Conservation (phyloP, 2,888 invertebrate genomes). For the Dasysyrphus tricinctus region DNA sequence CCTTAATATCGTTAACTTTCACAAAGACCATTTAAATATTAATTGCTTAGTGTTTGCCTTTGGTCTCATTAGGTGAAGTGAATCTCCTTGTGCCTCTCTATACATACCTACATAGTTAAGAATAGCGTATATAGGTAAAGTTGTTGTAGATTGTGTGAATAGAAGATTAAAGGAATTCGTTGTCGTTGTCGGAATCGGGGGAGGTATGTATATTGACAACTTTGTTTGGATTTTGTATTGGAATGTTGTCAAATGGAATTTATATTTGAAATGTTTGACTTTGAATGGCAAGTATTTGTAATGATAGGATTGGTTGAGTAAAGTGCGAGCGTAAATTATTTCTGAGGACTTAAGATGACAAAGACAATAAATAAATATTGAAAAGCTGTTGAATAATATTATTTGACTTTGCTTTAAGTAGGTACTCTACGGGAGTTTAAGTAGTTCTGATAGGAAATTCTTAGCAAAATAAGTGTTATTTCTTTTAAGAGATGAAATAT, state of each 20-base stretch:
- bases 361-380: slow-evolving; percentile 8
- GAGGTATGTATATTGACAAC: neutral
- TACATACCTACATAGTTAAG: neutral
- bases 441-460: neutral
- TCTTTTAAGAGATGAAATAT: too few relatives aligned
- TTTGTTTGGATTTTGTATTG: slow-evolving; percentile 48
- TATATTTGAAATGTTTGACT: slow-evolving; percentile 25
- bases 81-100: neutral
- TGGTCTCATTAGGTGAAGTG: slow-evolving; percentile 45
- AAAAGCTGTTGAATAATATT: neutral
- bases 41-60: slow-evolving; percentile 53
- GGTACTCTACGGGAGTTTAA: neutral
- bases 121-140: too few relatives aligned
- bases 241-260: slow-evolving; percentile 57
- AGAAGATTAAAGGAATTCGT: slow-evolving; percentile 59
- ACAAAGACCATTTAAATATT: slow-evolving; percentile 62
- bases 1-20: slow-evolving; percentile 47
- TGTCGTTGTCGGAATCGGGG: neutral
- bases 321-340: neutral
- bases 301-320: neutral
- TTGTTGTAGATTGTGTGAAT: slow-evolving; percentile 43
- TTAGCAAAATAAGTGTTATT: too few relatives aligned
- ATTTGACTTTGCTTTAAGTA: neutral
- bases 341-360: neutral
- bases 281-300: neutral